phyloP scores from a whole-genome alignment of 2,888 invertebrate genomes.

The Diogma glabrata region DNA sequence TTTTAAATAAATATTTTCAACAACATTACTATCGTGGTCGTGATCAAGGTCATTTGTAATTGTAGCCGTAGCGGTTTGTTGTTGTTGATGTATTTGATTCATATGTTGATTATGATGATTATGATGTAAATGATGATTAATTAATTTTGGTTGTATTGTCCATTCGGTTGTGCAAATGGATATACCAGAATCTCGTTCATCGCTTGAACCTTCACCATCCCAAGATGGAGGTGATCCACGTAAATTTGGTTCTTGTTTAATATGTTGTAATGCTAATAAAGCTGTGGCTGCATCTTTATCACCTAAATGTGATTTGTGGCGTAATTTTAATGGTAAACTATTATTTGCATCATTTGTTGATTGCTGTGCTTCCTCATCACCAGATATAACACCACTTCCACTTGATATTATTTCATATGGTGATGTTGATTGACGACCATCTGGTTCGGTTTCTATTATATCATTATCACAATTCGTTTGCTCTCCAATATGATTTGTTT shows the following conservation, averaged over 20 bases:
- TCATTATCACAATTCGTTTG: background rate
- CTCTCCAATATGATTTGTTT: constrained; percentile 9
- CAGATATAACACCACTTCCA: constrained; percentile 45
- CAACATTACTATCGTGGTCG: too few species aligned
- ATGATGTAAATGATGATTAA: constrained; percentile 12
- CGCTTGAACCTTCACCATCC: constrained; percentile 83
- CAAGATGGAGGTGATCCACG: constrained; percentile 67
- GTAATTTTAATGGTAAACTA: constrained; percentile 76
- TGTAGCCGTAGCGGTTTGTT: constrained; percentile 16
- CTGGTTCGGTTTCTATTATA: background rate
- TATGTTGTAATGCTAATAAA: constrained; percentile 68
- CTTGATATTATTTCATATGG: constrained; percentile 77
- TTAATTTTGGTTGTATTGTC: constrained; percentile 27
- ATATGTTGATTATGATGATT: constrained; percentile 12
- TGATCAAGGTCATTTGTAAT: constrained; percentile 33
- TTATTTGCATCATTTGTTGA: constrained; percentile 50
- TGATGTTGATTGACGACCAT: too few species aligned
- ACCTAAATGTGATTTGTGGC: constrained; percentile 82
- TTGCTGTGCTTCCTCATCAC: constrained; percentile 40
- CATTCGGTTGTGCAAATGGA: constrained; percentile 48
- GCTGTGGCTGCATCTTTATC: constrained; percentile 80
- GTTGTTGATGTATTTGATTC: constrained; percentile 11
- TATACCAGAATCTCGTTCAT: constrained; percentile 82
- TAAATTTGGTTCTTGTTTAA: constrained; percentile 74
- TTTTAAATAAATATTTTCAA: constrained; percentile 64